Evolutionary conservation across 2,113 vertebrate genomes (phyloP), one percentile per base, ranked within the genome.

Genomic region (Carassius auratus): DNA sequence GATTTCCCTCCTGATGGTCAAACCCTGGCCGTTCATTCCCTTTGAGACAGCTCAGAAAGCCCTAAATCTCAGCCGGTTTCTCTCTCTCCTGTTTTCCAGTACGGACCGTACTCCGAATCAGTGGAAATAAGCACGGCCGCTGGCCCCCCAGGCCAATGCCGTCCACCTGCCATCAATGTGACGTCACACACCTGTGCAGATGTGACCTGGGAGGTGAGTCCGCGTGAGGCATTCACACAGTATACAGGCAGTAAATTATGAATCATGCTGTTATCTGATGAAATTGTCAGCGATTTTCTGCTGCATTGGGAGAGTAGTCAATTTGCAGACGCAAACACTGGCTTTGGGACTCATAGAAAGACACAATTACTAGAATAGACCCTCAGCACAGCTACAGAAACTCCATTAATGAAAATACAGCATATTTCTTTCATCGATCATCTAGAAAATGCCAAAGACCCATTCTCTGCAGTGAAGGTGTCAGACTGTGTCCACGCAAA

Each of bases 181-280:
- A 96, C 94, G 0, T 96, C 94, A 0, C 94, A 96, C 87, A 96
- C 96, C 61, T 92, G 94, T 87, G 91, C 97, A 82, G 93, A 95
- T 8, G 94, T 98, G 74, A 96, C 93, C 91, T 99, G 98, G 98
- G 97, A 99, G 97, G 98, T 99, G 91, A 96, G 96, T 17, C 23
- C 0, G 66, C 8, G 66, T 10, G 21, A 42, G 36, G 19, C 26
- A 19, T 55, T 76, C 15, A 2, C 12, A 1, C 50, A 33, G 2
- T 38, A 10, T 19, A 21, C 33, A 71, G 21, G 5, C 36, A 71
- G 68, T 21, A 64, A 62, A 80, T 80, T 0, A 15, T 15, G 21
- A 48, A 80, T 80, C 13, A 1, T 17, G 4, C 77, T 17, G 33
- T 45, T n/a, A 62, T 42, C 3, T 61, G 30, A 21, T 9, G 55